These are phyloP conservation scores for Chrysogorgia sp. DNA, from an alignment of 92 coral and sea anemone genomes.

Conservation along the genomic window DNA sequence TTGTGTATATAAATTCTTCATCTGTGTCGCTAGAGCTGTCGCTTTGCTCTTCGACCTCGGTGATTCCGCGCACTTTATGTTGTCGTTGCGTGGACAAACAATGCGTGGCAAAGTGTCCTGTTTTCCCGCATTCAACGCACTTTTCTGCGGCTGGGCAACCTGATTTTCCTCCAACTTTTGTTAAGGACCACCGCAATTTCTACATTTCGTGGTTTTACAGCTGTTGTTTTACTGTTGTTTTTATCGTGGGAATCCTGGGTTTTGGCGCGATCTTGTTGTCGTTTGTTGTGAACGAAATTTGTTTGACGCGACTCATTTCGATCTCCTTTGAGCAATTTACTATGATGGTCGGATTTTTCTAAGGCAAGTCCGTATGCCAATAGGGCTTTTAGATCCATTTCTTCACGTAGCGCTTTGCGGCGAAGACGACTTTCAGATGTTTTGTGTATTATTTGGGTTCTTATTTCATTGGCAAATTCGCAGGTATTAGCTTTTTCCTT, in stretches of 20 bases:
- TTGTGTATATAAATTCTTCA: slow-evolving; percentile 37
- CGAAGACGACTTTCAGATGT: slow-evolving; percentile 47
- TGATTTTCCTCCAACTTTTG: slow-evolving; percentile 37
- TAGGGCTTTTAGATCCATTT: not conserved
- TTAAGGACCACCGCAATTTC: slow-evolving; percentile 50
- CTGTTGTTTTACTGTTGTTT: not conserved
- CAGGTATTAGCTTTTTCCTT: slow-evolving; percentile 39
- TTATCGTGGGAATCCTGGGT: no score
- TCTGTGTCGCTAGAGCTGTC: slow-evolving; percentile 4
- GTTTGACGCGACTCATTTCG: no score
- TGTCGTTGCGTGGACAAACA: slow-evolving; percentile 7
- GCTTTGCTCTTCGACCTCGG: no score
- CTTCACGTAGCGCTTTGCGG: slow-evolving; percentile 47
- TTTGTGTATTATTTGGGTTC: slow-evolving; percentile 56
- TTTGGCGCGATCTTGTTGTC: no score
- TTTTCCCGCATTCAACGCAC: slow-evolving; percentile 38
- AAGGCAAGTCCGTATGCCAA: no score
- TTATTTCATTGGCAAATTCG: slow-evolving; percentile 41
- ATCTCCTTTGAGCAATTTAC: no score
- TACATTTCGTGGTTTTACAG: slow-evolving; percentile 36
- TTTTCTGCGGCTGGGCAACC: no score
- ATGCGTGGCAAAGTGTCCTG: slow-evolving; percentile 30
- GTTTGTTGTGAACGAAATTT: no score
- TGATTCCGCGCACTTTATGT: not conserved
- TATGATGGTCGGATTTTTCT: slow-evolving; percentile 24